phyloP scores from a whole-genome alignment of 2,113 vertebrate species.

The Hydropotes inermis region DNA sequence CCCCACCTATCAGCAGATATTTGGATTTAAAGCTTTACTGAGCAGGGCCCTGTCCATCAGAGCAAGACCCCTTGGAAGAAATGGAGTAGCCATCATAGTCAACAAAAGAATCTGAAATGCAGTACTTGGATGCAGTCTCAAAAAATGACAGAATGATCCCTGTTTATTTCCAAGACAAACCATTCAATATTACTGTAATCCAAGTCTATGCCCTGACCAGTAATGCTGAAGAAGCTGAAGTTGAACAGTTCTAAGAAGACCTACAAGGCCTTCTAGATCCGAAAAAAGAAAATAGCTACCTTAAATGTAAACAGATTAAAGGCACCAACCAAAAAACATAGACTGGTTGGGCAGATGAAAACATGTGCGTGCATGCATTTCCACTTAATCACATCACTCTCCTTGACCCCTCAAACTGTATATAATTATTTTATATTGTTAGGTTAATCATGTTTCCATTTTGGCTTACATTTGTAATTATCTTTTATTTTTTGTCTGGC shows the following conservation, averaged over 20 bases:
- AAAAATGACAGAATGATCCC: background rate
- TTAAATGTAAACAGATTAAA: background rate
- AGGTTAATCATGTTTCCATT: background rate
- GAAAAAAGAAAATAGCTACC: background rate
- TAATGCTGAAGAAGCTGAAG: background rate
- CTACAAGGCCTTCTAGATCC: background rate
- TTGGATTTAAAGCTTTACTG: background rate
- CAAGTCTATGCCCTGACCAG: background rate
- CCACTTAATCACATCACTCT: background rate
- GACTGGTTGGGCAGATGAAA: background rate
- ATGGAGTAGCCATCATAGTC: background rate
- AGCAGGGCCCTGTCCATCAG: background rate
- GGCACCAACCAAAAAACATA: background rate
- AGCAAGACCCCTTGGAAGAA: background rate
- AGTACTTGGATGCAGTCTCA: background rate
- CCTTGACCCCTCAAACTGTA: background rate
- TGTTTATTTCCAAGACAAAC: background rate
- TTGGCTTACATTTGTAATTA: background rate
- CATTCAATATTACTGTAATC: background rate
- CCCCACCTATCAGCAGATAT: background rate
- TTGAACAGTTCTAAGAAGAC: rapidly evolving
- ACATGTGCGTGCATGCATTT: background rate
- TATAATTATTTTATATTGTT: background rate
- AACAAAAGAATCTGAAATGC: background rate
- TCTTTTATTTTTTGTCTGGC: background rate